These are phyloP conservation scores for Atethmia centrago DNA, from an alignment of 2,888 invertebrate genomes.

Conservation along the genomic window DNA sequence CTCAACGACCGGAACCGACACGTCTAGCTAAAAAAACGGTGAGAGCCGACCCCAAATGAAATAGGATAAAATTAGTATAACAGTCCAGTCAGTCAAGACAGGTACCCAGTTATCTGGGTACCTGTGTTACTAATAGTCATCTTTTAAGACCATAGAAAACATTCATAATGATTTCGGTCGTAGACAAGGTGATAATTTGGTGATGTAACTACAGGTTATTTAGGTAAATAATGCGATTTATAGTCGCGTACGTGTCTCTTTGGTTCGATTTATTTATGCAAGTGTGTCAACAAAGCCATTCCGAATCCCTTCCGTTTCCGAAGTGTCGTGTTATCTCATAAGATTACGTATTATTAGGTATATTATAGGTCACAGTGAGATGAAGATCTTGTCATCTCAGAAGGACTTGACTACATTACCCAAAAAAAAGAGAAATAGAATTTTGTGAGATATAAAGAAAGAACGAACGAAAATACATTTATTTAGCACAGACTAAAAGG, in stretches of 20 bases:
- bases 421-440: neutral
- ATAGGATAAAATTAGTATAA: neutral
- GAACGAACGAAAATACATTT: no score
- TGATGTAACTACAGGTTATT: slow-evolving; percentile 29
- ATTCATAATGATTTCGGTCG: neutral
- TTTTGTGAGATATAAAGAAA: neutral
- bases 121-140: no score
- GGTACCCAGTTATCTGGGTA: no score
- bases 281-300: slow-evolving; percentile 29
- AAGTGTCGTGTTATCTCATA: slow-evolving; percentile 21
- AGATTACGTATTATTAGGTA: slow-evolving; percentile 11
- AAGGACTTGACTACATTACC: neutral
- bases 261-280: slow-evolving; percentile 20
- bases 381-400: neutral
- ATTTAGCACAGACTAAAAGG: no score
- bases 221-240: slow-evolving; percentile 13
- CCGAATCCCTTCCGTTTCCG: slow-evolving; percentile 8
- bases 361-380: neutral
- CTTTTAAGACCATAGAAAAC: neutral
- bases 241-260: neutral
- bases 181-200: neutral
- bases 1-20: neutral
- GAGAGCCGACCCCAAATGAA: neutral
- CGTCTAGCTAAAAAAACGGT: no score
- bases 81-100: no score